A percentile compares a stretch with the other conserved stretches of the same genome.
Conservation (phyloP, 2,888 invertebrate genomes). For the Drosophila melanosoma region DNA sequence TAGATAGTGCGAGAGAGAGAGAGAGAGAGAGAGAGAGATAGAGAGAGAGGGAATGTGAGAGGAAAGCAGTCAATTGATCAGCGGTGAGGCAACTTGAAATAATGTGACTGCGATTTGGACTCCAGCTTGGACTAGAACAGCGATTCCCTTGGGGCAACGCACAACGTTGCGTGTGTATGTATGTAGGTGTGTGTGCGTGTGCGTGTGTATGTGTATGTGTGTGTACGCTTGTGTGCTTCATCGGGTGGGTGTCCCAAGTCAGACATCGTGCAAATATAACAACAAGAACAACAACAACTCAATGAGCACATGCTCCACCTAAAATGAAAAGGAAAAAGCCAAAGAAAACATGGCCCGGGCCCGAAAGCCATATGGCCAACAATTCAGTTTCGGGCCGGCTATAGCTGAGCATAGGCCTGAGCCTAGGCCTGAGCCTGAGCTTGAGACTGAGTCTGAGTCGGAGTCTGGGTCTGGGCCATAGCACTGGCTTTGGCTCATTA, state of each 20-base stretch:
- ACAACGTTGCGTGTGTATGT: constrained; percentile 52
- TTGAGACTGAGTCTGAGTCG: constrained; percentile 7
- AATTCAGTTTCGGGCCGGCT: constrained; percentile 31
- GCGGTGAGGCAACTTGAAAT: constrained; percentile 28
- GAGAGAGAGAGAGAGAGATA: background rate
- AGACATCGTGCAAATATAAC: constrained; percentile 48
- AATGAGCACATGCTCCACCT: constrained; percentile 68
- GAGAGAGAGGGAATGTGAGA: background rate
- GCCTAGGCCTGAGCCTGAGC: constrained; percentile 1
- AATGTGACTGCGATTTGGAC: constrained; percentile 38
- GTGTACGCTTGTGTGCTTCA: constrained; percentile 31
- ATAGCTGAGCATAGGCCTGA: background rate
- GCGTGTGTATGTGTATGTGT: constrained; percentile 8
- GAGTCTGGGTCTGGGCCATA: constrained; percentile 18
- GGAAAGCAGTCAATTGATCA: constrained; percentile 22
- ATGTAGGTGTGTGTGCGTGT: constrained; percentile 40
- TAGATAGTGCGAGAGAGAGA: background rate
- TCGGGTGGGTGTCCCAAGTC: constrained; percentile 58
- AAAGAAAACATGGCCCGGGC: constrained; percentile 32
- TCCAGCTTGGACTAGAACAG: constrained; percentile 13
- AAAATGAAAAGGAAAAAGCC: constrained; percentile 20
- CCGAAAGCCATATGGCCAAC: constrained; percentile 63
- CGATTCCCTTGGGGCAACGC: constrained; percentile 53
- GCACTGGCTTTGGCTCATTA: constrained; percentile 70
- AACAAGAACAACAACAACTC: constrained; percentile 60